phyloP scores from a whole-genome alignment of 2,113 vertebrate species.

The Benthochromis sp. region DNA sequence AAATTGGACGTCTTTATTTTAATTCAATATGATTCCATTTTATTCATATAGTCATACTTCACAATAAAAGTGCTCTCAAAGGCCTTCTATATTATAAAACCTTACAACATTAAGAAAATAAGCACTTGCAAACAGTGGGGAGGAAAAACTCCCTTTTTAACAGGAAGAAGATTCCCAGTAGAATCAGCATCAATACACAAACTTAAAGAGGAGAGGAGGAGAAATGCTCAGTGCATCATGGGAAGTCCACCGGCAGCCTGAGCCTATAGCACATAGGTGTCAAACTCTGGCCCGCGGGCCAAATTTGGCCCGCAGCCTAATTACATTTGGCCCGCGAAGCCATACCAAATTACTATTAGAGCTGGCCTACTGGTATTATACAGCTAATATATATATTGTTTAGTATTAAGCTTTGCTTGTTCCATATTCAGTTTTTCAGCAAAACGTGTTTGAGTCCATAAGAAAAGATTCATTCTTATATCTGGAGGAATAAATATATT shows the following conservation, averaged over 20 bases:
- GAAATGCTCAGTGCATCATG: not conserved
- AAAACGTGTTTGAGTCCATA: no score
- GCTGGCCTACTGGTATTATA: no score
- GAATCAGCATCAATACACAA: not conserved
- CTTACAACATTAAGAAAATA: not conserved
- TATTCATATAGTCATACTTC: not conserved
- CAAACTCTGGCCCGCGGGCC: no score
- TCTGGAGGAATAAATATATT: no score
- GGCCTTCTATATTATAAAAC: not conserved
- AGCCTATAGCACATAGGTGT: not conserved
- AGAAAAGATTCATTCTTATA: no score
- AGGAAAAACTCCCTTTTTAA: not conserved
- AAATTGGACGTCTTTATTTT: not conserved
- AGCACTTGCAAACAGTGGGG: not conserved
- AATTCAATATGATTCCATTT: not conserved
- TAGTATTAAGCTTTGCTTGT: no score
- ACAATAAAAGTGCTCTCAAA: not conserved
- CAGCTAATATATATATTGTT: no score
- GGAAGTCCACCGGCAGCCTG: not conserved
- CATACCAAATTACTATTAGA: no score
- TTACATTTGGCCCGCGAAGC: no score
- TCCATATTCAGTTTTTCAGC: no score
- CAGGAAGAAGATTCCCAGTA: not conserved
- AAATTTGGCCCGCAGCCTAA: no score
- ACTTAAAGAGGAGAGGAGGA: not conserved